Percentiles rank a stretch among this genome's conserved stretches.
phyloP scores from a whole-genome alignment of 2,113 vertebrate species.

The Brachionichthys hirsutus region DNA sequence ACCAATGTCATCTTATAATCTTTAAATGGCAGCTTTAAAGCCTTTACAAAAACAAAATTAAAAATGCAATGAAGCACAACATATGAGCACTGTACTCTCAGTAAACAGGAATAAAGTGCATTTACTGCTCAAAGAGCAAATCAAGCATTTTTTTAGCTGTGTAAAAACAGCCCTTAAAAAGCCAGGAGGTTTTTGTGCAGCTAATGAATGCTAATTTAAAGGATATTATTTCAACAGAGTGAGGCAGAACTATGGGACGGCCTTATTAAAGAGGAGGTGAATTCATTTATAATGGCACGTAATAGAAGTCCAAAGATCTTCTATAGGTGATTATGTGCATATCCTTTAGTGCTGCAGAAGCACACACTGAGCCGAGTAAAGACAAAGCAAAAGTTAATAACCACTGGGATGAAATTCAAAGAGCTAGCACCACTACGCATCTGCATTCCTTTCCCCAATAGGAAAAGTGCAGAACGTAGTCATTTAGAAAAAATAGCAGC shows the following conservation, averaged over 20 bases:
- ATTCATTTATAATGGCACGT: conserved; percentile 55
- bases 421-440: conserved; percentile 6
- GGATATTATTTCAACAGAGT: conserved; percentile 71
- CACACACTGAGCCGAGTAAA: conserved; percentile 3
- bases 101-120: conserved; percentile 30
- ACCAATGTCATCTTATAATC: conserved; percentile 67
- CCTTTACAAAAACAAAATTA: conserved; percentile 70
- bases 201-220: conserved; percentile 68
- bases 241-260: conserved; percentile 53
- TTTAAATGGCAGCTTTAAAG: conserved; percentile 75
- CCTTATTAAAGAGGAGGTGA: conserved; percentile 55
- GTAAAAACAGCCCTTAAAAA: conserved; percentile 72
- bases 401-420: conserved; percentile 40
- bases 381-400: conserved; percentile 45
- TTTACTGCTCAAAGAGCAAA: conserved; percentile 52
- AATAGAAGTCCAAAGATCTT: conserved; percentile 38
- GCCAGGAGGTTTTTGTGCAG: conserved; percentile 66
- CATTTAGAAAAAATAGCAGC: conserved; percentile 36
- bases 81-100: conserved; percentile 44
- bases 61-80: conserved; percentile 61
- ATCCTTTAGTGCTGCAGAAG: conserved; percentile 37
- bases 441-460: conserved; percentile 9
- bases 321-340: conserved; percentile 43
- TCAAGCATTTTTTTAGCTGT: conserved; percentile 49
- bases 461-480: conserved; percentile 31